Evolutionary conservation across 1,140 invertebrate species (phyloP).

Genomic region (Hetaerina americana): DNA sequence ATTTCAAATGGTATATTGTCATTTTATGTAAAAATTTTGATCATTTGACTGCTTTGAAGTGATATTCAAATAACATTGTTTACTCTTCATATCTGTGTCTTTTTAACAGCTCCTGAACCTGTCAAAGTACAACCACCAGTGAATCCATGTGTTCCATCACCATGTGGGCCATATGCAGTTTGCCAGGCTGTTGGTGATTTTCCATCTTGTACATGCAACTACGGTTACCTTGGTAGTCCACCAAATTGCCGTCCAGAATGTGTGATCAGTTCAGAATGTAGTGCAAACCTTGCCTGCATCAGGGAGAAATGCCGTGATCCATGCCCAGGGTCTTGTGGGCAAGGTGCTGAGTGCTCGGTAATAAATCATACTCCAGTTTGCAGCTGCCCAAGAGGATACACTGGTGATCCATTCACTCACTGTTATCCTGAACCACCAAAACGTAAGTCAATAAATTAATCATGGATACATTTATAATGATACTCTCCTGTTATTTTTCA

Average conservation of each 20-base stretch:
- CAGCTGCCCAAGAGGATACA: slow-evolving; percentile 29
- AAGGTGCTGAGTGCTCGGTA: slow-evolving; percentile 34
- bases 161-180: slow-evolving; percentile 38
- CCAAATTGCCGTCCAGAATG: slow-evolving; percentile 36
- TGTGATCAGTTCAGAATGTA: slow-evolving; percentile 29
- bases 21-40: no score
- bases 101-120: slow-evolving; percentile 47
- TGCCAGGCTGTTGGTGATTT: slow-evolving; percentile 30
- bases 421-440: slow-evolving; percentile 32
- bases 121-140: slow-evolving; percentile 13
- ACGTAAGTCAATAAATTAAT: slow-evolving; percentile 15
- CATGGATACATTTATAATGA: background rate
- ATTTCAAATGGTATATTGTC: no score
- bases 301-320: slow-evolving; percentile 29
- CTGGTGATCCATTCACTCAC: slow-evolving; percentile 38
- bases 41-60: no score
- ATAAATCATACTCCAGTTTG: slow-evolving; percentile 37
- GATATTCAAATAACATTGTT: no score
- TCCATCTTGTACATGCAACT: slow-evolving; percentile 29
- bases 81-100: no score
- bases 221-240: slow-evolving; percentile 29
- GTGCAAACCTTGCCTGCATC: slow-evolving; percentile 28
- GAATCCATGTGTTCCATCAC: slow-evolving; percentile 33
- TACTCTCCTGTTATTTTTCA: background rate
- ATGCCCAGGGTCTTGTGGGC: slow-evolving; percentile 28